Base-by-base conservation (phyloP, 2,797 vertebrate genomes). In the Pseudocheirus occidentalis region DNA sequence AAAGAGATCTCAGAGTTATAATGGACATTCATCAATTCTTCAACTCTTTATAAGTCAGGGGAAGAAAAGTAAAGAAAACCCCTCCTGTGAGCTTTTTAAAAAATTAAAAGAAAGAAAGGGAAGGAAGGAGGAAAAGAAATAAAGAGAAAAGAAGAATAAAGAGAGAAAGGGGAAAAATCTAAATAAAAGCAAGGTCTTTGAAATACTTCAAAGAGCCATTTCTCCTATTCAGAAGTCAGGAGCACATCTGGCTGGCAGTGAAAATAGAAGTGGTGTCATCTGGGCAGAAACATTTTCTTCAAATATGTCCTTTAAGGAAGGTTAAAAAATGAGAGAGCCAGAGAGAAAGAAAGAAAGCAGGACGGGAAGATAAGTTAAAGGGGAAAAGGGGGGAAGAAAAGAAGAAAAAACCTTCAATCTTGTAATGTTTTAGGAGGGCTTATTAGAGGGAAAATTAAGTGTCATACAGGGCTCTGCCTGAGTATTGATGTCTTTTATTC, bases 361-460 rank as follows among this genome's bases (percentile, higher is more conserved):
- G 87, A 93, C 93, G 96, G n/a, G 94, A 94, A 97, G 66, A 55
- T 92, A 96, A 81, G 95, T 93, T 97, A 97, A 98, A 98, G 97
- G 94, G 96, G 66, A 29, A 93, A 96, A 90, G 52, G 93, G 95
- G 92, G 94, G 90, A 92, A 90, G 92, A 56, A 94, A n/a, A 0
- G 53, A 92, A 40, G 97, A 54, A 81, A 95, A 92, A 53, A 90
- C 95, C 94, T 92, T 96, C 97, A 98, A 98, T 97, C 97, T 97
- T 98, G 97, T 98, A 98, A 98, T 98, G 97, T 98, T 99, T 98
- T 98, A 98, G 98, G 96, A 98, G 98, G 96, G 97, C 98, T 98
- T 99, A 98, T 98, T 98, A 99, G 98, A 98, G 97, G 91, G 95
- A 98, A 98, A 98, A 98, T 98, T 98, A 98, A 98, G 98, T 98